Percentiles rank a stretch among this genome's conserved stretches.
phyloP scores from a whole-genome alignment of 2,888 invertebrate genomes.

The Exephanes ischioxanthus region DNA sequence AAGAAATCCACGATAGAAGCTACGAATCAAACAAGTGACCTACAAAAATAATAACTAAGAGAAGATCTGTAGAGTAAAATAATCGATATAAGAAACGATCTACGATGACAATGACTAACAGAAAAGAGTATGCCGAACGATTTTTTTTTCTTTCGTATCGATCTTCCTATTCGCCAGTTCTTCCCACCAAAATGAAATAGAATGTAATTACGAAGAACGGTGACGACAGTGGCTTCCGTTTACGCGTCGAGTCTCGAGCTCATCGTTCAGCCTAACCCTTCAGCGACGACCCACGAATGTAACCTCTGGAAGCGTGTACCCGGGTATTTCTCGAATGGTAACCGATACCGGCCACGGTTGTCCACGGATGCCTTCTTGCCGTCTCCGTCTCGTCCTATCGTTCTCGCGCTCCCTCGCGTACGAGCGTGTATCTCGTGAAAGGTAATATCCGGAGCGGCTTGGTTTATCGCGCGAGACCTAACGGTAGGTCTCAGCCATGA shows the following conservation, averaged over 20 bases:
- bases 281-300: not conserved
- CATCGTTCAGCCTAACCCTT: not conserved
- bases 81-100: too few species aligned
- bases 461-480: constrained; percentile 77
- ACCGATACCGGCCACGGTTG: constrained; percentile 36
- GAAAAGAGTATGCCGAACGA: not conserved
- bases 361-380: constrained; percentile 21
- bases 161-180: not conserved
- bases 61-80: not conserved
- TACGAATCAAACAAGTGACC: too few species aligned
- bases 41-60: not conserved
- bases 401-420: constrained; percentile 46
- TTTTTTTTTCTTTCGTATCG: not conserved
- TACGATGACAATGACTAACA: too few species aligned
- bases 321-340: constrained; percentile 27
- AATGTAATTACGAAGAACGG: not conserved
- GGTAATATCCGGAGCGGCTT: constrained; percentile 71
- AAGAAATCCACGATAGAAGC: too few species aligned
- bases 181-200: not conserved
- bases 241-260: not conserved
- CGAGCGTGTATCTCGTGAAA: constrained; percentile 60
- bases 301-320: constrained; percentile 1
- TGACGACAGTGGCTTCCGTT: not conserved
- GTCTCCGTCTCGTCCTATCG: constrained; percentile 37
- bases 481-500: constrained; percentile 78